A percentile compares a stretch with the other conserved stretches of the same genome.
Evolutionary conservation across 2,113 vertebrate genomes (phyloP).

Genomic region (Tachycineta bicolor): DNA sequence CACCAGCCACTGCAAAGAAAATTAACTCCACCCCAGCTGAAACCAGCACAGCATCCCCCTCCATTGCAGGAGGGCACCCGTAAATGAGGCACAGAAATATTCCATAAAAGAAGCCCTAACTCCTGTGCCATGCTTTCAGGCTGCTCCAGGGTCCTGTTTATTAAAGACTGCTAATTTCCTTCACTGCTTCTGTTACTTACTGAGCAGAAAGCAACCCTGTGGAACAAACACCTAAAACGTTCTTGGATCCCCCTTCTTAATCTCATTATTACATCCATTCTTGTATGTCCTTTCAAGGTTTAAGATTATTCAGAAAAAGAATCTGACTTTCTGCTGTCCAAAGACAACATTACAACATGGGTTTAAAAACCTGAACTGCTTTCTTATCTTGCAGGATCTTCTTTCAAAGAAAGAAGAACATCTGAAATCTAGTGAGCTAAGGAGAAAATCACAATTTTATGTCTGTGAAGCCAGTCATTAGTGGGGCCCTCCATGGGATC

Average conservation of each 20-base stretch:
- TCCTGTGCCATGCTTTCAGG: not conserved
- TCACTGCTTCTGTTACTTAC: not conserved
- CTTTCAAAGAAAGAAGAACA: not conserved
- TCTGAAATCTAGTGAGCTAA: not conserved
- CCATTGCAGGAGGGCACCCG: not conserved
- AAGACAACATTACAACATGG: not conserved
- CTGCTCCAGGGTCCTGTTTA: not conserved
- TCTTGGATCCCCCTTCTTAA: not conserved
- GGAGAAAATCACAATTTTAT: not conserved
- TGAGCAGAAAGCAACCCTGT: not conserved
- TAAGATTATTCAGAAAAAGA: not conserved
- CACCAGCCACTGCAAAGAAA: not conserved
- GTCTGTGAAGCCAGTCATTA: not conserved
- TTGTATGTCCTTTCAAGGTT: not conserved
- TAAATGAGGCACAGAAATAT: not conserved
- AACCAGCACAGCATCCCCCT: not conserved
- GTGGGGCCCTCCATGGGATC: not conserved
- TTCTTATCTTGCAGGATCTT: not conserved
- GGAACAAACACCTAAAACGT: not conserved
- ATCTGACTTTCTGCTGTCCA: not conserved
- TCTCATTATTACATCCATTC: not conserved
- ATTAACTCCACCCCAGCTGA: fast-evolving
- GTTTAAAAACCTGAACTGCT: not conserved
- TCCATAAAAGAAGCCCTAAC: not conserved
- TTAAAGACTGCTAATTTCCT: not conserved